Conservation (phyloP, 2,113 vertebrate species). For the Apodemus sylvaticus region DNA sequence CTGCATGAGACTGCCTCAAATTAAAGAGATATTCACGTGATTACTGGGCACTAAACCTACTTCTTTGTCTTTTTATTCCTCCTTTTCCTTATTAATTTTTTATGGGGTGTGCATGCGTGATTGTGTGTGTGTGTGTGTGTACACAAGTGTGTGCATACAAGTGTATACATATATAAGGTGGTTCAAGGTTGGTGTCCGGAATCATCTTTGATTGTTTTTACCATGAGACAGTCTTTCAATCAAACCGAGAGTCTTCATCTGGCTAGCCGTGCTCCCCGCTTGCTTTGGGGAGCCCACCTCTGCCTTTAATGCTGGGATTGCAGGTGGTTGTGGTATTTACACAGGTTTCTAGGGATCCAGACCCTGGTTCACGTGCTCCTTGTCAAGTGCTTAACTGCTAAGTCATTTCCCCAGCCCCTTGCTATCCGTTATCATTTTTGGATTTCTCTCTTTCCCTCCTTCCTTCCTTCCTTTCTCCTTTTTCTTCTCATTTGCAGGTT, state of each 20-base stretch:
- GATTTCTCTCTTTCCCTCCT: not conserved
- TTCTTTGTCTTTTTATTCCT: not conserved
- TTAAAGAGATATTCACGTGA: not conserved
- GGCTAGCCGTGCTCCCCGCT: not conserved
- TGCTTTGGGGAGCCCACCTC: not conserved
- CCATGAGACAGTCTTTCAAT: not conserved
- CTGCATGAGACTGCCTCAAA: not conserved
- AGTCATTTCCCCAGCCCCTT: not conserved
- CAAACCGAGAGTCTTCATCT: not conserved
- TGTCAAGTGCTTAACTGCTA: not conserved
- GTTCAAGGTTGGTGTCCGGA: not conserved
- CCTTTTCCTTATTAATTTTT: not conserved
- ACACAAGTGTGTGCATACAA: not conserved
- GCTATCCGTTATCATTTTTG: not conserved
- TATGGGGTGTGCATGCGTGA: not conserved
- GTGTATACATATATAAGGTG: not conserved
- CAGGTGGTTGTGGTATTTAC: not conserved
- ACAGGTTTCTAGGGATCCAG: not conserved
- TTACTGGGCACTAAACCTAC: not conserved
- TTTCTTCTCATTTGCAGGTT: not conserved
- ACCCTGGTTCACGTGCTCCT: not conserved
- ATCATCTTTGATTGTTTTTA: not conserved
- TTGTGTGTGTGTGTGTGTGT: not conserved
- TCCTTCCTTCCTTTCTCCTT: too few species aligned
- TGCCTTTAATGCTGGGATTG: not conserved